A percentile compares a stretch with the other conserved stretches of the same genome.
These are phyloP conservation scores for Larimichthys polyactis DNA, from an alignment of 2,113 vertebrate species.

Conservation along the genomic window DNA sequence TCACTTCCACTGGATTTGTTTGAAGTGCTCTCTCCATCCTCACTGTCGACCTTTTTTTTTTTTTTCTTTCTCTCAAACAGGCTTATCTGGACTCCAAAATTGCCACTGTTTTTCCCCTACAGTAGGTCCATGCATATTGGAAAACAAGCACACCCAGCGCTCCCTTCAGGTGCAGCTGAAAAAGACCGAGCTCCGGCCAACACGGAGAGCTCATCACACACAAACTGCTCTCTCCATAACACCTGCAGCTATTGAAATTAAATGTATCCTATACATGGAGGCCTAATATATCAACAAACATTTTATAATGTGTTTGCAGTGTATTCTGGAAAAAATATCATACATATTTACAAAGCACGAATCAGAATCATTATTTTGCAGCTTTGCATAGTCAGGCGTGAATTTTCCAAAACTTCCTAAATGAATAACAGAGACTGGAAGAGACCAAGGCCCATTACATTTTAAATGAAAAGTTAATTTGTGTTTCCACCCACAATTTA, in stretches of 20 bases:
- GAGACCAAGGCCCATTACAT: too few relatives aligned
- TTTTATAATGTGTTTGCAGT: background rate
- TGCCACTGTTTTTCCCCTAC: background rate
- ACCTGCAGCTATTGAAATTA: background rate
- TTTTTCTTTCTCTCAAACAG: constrained; percentile 75
- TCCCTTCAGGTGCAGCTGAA: background rate
- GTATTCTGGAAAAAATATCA: background rate
- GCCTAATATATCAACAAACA: background rate
- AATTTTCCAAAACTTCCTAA: too few relatives aligned
- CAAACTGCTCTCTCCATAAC: background rate
- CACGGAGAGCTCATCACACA: too few relatives aligned
- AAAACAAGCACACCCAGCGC: constrained; percentile 7
- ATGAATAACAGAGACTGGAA: too few relatives aligned
- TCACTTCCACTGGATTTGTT: constrained; percentile 91
- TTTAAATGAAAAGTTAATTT: too few relatives aligned
- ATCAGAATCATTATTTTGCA: background rate
- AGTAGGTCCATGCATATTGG: constrained; percentile 19
- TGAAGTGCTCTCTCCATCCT: constrained; percentile 88
- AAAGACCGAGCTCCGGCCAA: too few relatives aligned
- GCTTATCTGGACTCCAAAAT: constrained; percentile 75
- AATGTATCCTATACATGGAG: background rate
- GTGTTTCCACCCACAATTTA: too few relatives aligned
- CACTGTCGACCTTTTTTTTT: constrained; percentile 47
- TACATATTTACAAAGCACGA: background rate
- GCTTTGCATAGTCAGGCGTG: too few relatives aligned